Percentiles rank a stretch among this genome's conserved stretches.
These are phyloP conservation scores for Mesitornis unicolor DNA, from an alignment of 2,113 vertebrate genomes.

Conservation along the genomic window DNA sequence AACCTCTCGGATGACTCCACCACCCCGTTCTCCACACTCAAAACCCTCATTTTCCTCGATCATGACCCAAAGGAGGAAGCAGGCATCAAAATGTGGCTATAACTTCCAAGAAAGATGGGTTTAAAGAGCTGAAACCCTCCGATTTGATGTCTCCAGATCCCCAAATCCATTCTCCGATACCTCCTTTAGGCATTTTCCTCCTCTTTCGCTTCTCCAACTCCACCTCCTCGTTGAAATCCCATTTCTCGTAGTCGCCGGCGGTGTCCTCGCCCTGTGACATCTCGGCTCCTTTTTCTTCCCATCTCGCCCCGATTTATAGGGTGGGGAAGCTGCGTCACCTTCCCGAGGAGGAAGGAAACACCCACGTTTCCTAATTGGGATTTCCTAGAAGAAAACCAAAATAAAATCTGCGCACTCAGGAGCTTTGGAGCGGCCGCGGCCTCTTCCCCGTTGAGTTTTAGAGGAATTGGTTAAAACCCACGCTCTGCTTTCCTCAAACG, in stretches of 20 bases:
- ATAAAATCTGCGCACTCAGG: neutral
- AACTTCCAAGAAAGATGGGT: too few species aligned
- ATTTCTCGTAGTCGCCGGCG: fast-evolving
- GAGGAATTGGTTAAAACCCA: neutral
- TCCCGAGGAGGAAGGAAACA: neutral
- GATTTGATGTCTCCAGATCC: neutral
- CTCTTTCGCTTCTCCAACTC: neutral
- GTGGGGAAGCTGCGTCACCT: neutral
- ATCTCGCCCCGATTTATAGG: fast-evolving
- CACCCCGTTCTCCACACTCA: neutral
- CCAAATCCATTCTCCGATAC: neutral
- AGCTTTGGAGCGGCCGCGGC: fast-evolving
- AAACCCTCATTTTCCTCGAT: neutral
- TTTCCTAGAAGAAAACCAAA: neutral
- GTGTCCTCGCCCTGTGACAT: neutral
- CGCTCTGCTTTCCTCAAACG: too few species aligned
- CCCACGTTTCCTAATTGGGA: neutral
- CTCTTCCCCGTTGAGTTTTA: neutral
- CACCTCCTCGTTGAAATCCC: fast-evolving
- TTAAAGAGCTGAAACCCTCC: neutral
- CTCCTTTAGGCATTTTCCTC: neutral
- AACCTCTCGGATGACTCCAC: neutral
- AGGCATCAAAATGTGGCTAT: neutral
- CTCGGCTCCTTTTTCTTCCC: neutral
- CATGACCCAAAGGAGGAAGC: neutral